phyloP scores from a whole-genome alignment of 1,140 invertebrate species.

The Parapsyche elsis region DNA sequence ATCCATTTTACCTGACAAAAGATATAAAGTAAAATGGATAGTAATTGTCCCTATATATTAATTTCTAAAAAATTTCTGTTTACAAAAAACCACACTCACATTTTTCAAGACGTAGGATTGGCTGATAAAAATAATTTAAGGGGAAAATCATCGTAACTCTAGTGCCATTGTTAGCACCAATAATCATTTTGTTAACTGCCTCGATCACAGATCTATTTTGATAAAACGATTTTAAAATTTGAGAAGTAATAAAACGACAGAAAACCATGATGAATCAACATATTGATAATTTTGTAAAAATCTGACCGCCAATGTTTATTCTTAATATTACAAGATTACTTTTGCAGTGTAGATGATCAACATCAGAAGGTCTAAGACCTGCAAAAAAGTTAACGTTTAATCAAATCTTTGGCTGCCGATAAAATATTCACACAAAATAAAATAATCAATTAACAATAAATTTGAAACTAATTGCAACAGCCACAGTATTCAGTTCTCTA shows the following conservation, averaged over 20 bases:
- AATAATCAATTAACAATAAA: constrained; percentile 25
- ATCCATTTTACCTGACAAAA: constrained; percentile 54
- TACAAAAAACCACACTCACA: constrained; percentile 52
- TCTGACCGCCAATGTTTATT: not conserved
- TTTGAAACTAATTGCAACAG: not conserved
- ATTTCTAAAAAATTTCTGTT: constrained; percentile 53
- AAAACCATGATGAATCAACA: constrained; percentile 22
- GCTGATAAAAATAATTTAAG: constrained; percentile 46
- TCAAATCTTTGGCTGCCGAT: constrained; percentile 36
- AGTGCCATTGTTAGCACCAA: constrained; percentile 51
- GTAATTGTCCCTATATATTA: constrained; percentile 54
- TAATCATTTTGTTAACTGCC: constrained; percentile 43
- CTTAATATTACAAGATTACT: constrained; percentile 20
- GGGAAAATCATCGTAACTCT: constrained; percentile 35
- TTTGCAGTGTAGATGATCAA: constrained; percentile 31
- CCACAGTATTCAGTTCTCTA: constrained; percentile 20
- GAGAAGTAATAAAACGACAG: constrained; percentile 19
- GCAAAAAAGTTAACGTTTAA: not conserved
- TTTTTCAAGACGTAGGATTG: constrained; percentile 45
- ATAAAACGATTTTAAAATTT: constrained; percentile 27
- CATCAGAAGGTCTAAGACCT: constrained; percentile 36
- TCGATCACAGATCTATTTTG: constrained; percentile 56
- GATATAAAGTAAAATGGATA: constrained; percentile 55
- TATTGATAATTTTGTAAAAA: not conserved
- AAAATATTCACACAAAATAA: not conserved